A percentile compares a stretch with the other conserved stretches of the same genome.
Conservation (phyloP, 1,140 invertebrate genomes). For the Achroia grisella region DNA sequence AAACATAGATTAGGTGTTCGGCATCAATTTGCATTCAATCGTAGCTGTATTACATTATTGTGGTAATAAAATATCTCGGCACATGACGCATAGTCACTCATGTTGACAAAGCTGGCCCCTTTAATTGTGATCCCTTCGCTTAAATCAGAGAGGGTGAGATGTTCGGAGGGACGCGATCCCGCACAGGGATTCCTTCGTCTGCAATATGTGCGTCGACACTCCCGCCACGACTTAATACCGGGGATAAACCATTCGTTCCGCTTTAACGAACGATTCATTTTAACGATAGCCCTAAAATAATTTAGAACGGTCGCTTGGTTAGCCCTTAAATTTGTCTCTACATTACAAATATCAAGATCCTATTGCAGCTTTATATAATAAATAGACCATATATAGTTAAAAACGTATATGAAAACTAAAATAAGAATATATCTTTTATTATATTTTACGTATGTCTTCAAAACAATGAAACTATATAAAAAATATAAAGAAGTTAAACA, state of each 20-base stretch:
- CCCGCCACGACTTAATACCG: conserved; percentile 43
- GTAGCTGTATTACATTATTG: conserved; percentile 5
- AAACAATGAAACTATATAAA: no score
- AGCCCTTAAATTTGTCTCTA: conserved; percentile 15
- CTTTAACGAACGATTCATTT: conserved; percentile 42
- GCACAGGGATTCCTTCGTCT: conserved; percentile 9
- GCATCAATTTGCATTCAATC: background rate
- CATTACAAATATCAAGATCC: conserved; percentile 2
- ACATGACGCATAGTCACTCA: conserved; percentile 16
- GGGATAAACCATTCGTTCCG: conserved; percentile 65
- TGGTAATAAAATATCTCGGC: conserved; percentile 15
- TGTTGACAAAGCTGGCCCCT: conserved; percentile 48
- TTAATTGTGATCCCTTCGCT: conserved; percentile 46
- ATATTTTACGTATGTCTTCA: no score
- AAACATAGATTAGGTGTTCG: no score
- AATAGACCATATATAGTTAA: no score
- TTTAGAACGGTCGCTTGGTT: conserved; percentile 29
- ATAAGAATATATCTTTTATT: no score
- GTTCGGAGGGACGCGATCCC: background rate
- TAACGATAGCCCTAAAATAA: conserved; percentile 45
- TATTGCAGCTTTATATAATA: no score
- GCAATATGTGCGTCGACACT: conserved; percentile 55
- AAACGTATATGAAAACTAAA: no score
- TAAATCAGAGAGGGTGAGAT: conserved; percentile 19
- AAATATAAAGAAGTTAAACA: no score